Conservation (phyloP, 2,113 vertebrate genomes). For the Oreotrochilus melanogaster region DNA sequence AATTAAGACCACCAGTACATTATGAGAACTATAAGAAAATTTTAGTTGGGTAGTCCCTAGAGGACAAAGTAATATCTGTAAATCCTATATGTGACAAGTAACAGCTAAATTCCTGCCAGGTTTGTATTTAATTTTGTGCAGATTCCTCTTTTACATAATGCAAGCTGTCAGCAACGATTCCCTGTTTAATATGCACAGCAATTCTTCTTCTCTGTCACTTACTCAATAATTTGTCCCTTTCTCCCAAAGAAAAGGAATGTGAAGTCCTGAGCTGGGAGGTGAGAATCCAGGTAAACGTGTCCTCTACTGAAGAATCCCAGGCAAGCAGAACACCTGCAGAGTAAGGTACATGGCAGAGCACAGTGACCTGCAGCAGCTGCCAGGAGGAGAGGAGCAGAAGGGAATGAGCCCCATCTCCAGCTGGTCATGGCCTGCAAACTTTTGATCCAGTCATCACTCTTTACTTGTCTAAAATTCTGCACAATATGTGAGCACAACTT, state of each 20-base stretch:
- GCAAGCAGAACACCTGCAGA: neutral
- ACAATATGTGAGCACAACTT: accelerated
- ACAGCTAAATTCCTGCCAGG: conserved; percentile 61
- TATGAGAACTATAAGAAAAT: conserved; percentile 26
- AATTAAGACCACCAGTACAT: neutral
- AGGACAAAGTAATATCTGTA: conserved; percentile 36
- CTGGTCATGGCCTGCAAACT: neutral
- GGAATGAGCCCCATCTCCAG: neutral
- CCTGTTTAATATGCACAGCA: conserved; percentile 56
- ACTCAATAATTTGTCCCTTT: conserved; percentile 64
- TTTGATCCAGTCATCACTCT: neutral
- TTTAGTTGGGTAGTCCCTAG: neutral
- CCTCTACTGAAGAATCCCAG: neutral
- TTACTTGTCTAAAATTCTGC: neutral
- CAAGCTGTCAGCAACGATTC: conserved; percentile 60
- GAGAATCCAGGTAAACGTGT: neutral
- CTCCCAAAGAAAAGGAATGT: neutral
- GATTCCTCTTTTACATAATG: conserved; percentile 50
- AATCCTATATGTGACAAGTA: conserved; percentile 27
- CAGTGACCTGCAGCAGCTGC: neutral
- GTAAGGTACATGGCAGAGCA: neutral
- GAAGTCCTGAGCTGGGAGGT: neutral
- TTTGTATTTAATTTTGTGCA: conserved; percentile 63
- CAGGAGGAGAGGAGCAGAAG: neutral
- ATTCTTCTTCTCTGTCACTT: conserved; percentile 67